Percentiles rank a stretch among this genome's conserved stretches.
Evolutionary conservation across 1,140 invertebrate species (phyloP).

Genomic region (Drosophila pruinosa): DNA sequence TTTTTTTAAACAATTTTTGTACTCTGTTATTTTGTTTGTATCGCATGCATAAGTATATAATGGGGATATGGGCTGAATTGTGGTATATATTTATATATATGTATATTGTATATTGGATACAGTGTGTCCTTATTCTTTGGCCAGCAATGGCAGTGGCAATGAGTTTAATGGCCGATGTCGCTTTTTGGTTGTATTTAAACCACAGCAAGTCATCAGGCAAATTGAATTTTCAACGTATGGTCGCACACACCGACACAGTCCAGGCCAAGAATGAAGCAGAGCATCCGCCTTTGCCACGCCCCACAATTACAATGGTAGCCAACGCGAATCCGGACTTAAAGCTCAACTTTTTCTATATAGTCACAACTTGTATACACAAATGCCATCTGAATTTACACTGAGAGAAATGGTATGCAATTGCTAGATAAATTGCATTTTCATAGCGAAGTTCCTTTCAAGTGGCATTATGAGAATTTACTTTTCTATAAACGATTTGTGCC

Average conservation of each 20-base stretch:
- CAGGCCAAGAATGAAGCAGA: not conserved
- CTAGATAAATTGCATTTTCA: too few relatives aligned
- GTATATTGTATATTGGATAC: constrained; percentile 25
- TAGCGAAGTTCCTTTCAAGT: too few relatives aligned
- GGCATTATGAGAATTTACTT: not conserved
- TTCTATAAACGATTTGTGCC: too few relatives aligned
- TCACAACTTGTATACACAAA: constrained; percentile 7
- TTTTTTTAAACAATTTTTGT: too few relatives aligned
- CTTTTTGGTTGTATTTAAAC: constrained; percentile 76
- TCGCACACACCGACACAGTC: constrained; percentile 56
- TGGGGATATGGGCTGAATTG: constrained; percentile 60
- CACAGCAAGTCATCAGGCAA: constrained; percentile 81
- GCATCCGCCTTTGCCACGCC: constrained; percentile 7
- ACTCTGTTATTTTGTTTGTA: constrained; percentile 18
- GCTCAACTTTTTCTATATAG: constrained; percentile 41
- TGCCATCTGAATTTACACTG: constrained; percentile 6
- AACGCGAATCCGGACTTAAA: constrained; percentile 32
- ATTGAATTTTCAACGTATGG: constrained; percentile 82
- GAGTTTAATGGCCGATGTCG: constrained; percentile 76
- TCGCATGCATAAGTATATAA: constrained; percentile 77
- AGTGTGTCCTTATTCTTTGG: constrained; percentile 21
- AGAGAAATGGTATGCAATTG: not conserved
- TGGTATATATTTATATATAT: constrained; percentile 23
- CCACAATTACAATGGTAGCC: constrained; percentile 4
- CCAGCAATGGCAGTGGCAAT: constrained; percentile 49